A percentile compares a stretch with the other conserved stretches of the same genome.
Conservation (phyloP, 92 coral and sea anemone genomes). For the Bergia sp. region DNA sequence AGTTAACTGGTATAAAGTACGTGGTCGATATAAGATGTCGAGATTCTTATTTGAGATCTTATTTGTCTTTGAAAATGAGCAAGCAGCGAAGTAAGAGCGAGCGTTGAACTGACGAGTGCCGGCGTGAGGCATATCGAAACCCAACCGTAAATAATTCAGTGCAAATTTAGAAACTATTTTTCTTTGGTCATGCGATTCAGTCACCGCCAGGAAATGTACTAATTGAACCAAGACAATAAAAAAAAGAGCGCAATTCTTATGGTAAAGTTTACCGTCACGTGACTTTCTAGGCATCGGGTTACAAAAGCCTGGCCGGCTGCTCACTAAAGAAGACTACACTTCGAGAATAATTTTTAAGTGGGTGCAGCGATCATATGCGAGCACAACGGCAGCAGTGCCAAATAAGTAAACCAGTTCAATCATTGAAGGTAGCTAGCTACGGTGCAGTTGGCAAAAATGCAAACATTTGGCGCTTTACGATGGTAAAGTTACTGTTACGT, state of each 20-base stretch:
- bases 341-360: not conserved
- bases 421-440: not conserved
- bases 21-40: not conserved
- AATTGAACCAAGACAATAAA: not conserved
- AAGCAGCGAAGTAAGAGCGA: slow-evolving; percentile 13
- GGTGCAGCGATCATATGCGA: not conserved
- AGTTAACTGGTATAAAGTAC: not conserved
- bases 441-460: not conserved
- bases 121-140: slow-evolving; percentile 5
- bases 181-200: slow-evolving; percentile 16
- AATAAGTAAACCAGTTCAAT: not conserved
- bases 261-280: slow-evolving; percentile 24
- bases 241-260: slow-evolving; percentile 10
- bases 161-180: not conserved
- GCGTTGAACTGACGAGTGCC: slow-evolving; percentile 14
- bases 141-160: slow-evolving; percentile 9
- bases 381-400: slow-evolving; percentile 1
- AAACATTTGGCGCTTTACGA: not conserved
- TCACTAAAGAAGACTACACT: not conserved
- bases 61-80: not conserved
- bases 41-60: slow-evolving; percentile 1
- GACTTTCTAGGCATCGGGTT: slow-evolving; percentile 13
- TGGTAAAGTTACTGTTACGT: not conserved
- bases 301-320: slow-evolving; percentile 1
- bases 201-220: slow-evolving; percentile 4